These are phyloP conservation scores for Ammodytes marinus DNA, from an alignment of 2,113 vertebrate species.

Conservation along the genomic window DNA sequence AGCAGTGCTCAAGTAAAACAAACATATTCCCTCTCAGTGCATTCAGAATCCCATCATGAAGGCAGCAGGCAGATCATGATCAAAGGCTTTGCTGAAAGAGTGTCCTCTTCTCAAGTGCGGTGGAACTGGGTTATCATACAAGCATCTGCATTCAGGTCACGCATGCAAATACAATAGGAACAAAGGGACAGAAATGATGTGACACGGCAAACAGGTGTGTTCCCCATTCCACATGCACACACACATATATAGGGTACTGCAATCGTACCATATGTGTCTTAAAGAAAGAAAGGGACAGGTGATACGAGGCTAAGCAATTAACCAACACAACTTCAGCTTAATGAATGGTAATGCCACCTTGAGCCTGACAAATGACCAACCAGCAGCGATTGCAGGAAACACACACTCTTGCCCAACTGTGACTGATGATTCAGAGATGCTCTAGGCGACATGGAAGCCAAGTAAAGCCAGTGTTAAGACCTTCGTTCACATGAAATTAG, in stretches of 20 bases:
- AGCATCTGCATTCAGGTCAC: conserved; percentile 31
- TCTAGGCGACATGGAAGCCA: background rate
- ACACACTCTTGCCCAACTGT: background rate
- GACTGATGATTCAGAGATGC: background rate
- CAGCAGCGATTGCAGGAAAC: background rate
- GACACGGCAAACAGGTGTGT: background rate
- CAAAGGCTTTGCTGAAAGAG: conserved; percentile 48
- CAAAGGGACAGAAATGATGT: background rate
- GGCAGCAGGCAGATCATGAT: conserved; percentile 42
- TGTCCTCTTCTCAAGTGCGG: background rate
- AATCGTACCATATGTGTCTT: background rate
- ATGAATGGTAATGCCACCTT: conserved; percentile 38
- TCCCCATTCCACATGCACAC: background rate
- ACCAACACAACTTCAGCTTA: conserved; percentile 26
- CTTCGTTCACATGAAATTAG: background rate
- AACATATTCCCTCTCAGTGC: conserved; percentile 20
- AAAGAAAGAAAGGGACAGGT: background rate
- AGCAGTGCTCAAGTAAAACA: conserved; percentile 16
- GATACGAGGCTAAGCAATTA: conserved; percentile 32
- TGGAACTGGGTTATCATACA: conserved; percentile 9
- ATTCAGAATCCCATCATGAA: conserved; percentile 30
- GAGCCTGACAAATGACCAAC: conserved; percentile 30
- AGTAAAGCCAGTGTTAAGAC: background rate
- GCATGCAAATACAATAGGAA: background rate
- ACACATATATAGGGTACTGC: background rate